phyloP scores from a whole-genome alignment of 2,888 invertebrate species.

The Anorthoa munda region DNA sequence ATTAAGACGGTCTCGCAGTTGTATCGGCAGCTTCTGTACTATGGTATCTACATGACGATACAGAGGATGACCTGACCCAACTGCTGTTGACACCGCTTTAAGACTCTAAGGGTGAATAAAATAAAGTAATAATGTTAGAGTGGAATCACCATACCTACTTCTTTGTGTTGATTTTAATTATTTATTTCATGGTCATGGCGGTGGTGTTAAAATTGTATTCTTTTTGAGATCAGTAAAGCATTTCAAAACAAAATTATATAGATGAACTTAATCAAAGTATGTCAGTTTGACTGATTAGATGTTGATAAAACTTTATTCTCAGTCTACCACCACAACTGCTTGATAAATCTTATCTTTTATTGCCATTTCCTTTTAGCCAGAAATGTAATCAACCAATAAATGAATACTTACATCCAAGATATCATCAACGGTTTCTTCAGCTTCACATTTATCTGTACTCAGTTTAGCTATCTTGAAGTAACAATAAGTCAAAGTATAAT shows the following conservation, averaged over 20 bases:
- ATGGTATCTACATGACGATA: slow-evolving; percentile 97
- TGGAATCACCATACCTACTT: neutral
- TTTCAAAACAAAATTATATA: neutral
- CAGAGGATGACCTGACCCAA: slow-evolving; percentile 94
- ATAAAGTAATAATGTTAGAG: neutral
- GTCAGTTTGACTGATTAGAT: slow-evolving; percentile 18
- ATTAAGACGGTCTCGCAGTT: slow-evolving; percentile 94
- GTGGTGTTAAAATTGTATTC: neutral
- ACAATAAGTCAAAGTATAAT: slow-evolving; percentile 95
- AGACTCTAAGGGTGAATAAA: slow-evolving; percentile 92
- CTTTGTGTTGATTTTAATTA: neutral
- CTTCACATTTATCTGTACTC: slow-evolving; percentile 98
- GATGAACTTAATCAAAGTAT: slow-evolving; percentile 21
- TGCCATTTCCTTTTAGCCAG: neutral
- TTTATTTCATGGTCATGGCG: neutral
- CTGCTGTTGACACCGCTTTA: slow-evolving; percentile 94
- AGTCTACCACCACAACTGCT: neutral
- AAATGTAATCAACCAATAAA: neutral
- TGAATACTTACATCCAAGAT: slow-evolving; percentile 94
- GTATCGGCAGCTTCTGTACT: slow-evolving; percentile 95
- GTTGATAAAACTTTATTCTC: slow-evolving; percentile 11
- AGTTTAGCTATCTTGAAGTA: slow-evolving; percentile 98
- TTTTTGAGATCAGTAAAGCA: neutral
- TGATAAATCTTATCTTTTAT: slow-evolving; percentile 22
- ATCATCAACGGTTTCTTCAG: slow-evolving; percentile 99